Conservation (phyloP, 2,797 vertebrate genomes). For the Cirrhinus mrigala region DNA sequence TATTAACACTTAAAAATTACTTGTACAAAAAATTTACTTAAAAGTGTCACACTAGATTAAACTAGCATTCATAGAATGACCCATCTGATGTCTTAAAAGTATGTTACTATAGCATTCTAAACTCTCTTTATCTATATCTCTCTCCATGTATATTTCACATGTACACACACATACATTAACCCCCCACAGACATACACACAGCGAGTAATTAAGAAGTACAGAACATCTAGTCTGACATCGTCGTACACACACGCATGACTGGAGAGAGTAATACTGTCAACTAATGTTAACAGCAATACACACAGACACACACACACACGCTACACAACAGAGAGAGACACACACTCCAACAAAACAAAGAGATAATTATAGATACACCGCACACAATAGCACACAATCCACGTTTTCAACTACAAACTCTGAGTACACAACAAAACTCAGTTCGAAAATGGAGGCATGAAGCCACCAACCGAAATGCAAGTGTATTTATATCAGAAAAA, state of each 20-base stretch:
- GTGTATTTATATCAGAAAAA: background rate
- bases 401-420: background rate
- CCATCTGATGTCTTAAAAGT: background rate
- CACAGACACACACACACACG: constrained; percentile 18
- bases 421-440: constrained; percentile 16
- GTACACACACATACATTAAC: constrained; percentile 1
- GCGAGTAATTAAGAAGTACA: constrained; percentile 59
- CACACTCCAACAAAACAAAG: constrained; percentile 32
- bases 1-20: background rate
- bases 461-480: background rate
- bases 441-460: background rate
- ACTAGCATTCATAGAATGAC: background rate
- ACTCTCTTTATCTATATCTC: background rate
- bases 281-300: constrained; percentile 56
- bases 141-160: background rate
- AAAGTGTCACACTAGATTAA: background rate
- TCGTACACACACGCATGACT: constrained; percentile 61
- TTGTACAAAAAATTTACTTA: background rate
- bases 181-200: constrained; percentile 19
- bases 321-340: constrained; percentile 26
- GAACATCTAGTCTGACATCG: constrained; percentile 58
- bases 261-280: constrained; percentile 62
- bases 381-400: constrained; percentile 3
- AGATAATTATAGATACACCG: constrained; percentile 32
- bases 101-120: background rate